Conservation (phyloP, 1,140 invertebrate genomes). For the Drosophila subpulchrella region DNA sequence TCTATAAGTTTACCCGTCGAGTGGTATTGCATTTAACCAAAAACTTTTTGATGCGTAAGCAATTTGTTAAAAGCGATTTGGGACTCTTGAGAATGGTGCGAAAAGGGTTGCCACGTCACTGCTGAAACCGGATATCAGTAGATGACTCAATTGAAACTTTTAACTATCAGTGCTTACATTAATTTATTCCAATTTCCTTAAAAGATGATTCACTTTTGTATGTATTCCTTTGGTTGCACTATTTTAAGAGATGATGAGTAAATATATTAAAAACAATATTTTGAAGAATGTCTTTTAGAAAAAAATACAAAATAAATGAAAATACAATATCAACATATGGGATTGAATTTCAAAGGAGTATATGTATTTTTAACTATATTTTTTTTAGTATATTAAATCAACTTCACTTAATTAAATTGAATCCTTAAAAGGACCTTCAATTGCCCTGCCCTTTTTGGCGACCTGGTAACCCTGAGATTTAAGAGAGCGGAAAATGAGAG, state of each 20-base stretch:
- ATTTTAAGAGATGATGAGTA: no score
- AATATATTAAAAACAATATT: no score
- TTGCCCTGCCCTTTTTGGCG: neutral
- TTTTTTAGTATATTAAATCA: no score
- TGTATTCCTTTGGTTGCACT: neutral
- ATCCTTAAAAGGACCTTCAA: neutral
- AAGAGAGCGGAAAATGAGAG: neutral
- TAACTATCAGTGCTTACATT: neutral
- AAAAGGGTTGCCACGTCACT: slow-evolving; percentile 42
- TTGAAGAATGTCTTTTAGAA: no score
- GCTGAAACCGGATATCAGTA: slow-evolving; percentile 7
- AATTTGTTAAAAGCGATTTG: slow-evolving; percentile 44
- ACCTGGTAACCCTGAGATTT: neutral
- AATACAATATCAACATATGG: no score
- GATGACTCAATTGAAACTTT: slow-evolving; percentile 16
- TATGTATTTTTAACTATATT: no score
- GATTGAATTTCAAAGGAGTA: no score
- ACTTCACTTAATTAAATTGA: no score
- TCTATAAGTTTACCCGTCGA: slow-evolving; percentile 16
- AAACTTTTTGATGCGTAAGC: slow-evolving; percentile 61
- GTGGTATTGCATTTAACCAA: slow-evolving; percentile 29
- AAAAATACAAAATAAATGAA: no score
- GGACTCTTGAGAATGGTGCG: slow-evolving; percentile 15
- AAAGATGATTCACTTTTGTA: slow-evolving; percentile 4
- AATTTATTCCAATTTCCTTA: slow-evolving; percentile 7